Evolutionary conservation across 2,797 vertebrate genomes (phyloP).

Genomic region (Gila robusta): DNA sequence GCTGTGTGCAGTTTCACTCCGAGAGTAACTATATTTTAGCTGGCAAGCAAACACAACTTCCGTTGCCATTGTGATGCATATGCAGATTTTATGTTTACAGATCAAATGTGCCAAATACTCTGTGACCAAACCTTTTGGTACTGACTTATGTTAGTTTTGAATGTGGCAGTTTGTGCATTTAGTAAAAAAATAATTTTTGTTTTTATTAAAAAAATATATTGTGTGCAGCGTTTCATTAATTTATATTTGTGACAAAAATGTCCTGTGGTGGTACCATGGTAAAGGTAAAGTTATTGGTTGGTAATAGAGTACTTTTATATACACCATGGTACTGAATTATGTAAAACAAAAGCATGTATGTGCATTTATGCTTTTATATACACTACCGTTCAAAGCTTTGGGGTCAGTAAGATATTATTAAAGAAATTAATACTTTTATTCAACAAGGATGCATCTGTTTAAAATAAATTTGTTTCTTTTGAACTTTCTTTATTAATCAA

Average conservation of each 20-base stretch:
- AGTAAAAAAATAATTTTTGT: neutral
- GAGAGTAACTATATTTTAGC: neutral
- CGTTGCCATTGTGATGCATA: constrained; percentile 22
- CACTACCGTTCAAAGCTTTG: neutral
- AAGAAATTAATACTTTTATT: neutral
- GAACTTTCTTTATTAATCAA: neutral
- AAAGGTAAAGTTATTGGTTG: neutral
- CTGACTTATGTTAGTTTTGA: neutral
- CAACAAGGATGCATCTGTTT: neutral
- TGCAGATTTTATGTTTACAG: constrained; percentile 26
- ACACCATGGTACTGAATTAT: neutral
- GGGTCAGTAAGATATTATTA: neutral
- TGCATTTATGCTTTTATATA: neutral
- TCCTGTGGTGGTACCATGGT: neutral
- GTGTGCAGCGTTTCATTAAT: neutral
- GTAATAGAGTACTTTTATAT: constrained; percentile 11
- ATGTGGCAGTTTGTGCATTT: neutral
- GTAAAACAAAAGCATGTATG: neutral
- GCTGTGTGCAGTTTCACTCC: constrained; percentile 10
- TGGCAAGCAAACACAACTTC: neutral
- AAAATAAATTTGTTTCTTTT: neutral
- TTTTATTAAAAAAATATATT: neutral
- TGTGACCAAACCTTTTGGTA: constrained; percentile 39
- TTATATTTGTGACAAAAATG: neutral
- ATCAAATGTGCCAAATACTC: constrained; percentile 45